Evolutionary conservation across 2,797 vertebrate species (phyloP), one percentile per base, ranked within the genome.

Genomic region (Clarias platycephalus): DNA sequence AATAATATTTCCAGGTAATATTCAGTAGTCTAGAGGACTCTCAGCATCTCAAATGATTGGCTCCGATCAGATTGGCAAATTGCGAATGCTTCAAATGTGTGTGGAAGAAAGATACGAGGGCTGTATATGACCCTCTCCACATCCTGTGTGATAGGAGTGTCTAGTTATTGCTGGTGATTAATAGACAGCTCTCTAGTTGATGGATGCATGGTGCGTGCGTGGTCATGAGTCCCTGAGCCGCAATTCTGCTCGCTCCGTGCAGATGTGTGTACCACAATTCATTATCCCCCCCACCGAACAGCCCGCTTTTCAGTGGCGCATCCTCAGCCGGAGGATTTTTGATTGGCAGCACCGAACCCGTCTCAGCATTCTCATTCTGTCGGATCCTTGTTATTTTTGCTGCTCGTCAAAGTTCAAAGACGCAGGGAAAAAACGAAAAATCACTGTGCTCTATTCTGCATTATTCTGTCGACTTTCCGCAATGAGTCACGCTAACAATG

Each of bases 231-330:
- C 72, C 80, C 80, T 63, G 64, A 75, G 71, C 72, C n/a, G 22
- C 72, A 78, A 58, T 82, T 77, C 64, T 70, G 55, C 72, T 82
- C 80, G 22, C 34, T 82, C 80, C n/a, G 64, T 40, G 40, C 63
- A 77, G 80, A 82, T 82, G 80, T 80, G 57, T 86, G 85, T 86
- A 83, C 75, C 57, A 82, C 85, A 80, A 86, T 86, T 86, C 67
- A 86, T 86, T 86, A 86, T 83, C 75, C 70, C 18, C 18, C 12
- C 81, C 40, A 83, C 58, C 79, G 74, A 86, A 79, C 75, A 79
- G 66, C 64, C 58, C 40, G 85, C 55, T 77, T 53, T 53, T 53
- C 49, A 53, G 49, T 83, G 85, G 83, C 66, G n/a, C 75, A 28
- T 72, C 57, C 44, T 15, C 28, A n/a, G 28, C 66, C 60, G 53